These are phyloP conservation scores for Carduelis carduelis DNA, from an alignment of 2,797 vertebrate genomes.

Conservation along the genomic window DNA sequence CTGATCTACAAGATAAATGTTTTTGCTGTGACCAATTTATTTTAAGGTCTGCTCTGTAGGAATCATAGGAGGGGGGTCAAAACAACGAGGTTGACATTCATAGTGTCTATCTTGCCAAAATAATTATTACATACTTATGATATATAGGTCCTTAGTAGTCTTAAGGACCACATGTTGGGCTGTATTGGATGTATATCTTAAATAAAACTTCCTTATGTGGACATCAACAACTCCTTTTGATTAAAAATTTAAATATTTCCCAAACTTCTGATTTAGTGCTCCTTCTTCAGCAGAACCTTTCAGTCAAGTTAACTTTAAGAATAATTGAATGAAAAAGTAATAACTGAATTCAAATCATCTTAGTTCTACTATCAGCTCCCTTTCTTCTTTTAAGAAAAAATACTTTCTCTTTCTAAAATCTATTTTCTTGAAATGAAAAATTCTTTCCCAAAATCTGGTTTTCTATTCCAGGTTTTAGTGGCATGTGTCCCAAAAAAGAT, in stretches of 20 bases:
- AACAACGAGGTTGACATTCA: slow-evolving; percentile 59
- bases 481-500: not conserved
- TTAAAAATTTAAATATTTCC: not conserved
- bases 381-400: not conserved
- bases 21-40: slow-evolving; percentile 65
- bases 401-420: not conserved
- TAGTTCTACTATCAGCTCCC: not conserved
- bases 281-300: not conserved
- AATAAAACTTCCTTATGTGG: not conserved
- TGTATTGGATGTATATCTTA: not conserved
- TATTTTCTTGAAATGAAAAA: not conserved
- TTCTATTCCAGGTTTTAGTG: not conserved
- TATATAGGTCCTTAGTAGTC: not conserved
- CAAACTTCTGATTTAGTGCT: not conserved
- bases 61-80: slow-evolving; percentile 65
- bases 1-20: slow-evolving; percentile 34
- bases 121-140: not conserved
- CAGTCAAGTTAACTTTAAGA: not conserved
- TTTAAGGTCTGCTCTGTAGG: slow-evolving; percentile 67
- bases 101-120: not conserved
- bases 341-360: not conserved
- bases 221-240: not conserved
- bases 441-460: not conserved
- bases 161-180: not conserved
- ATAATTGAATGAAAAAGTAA: not conserved